Conservation (phyloP, 2,797 vertebrate genomes). For the Enteromius radiatus region DNA sequence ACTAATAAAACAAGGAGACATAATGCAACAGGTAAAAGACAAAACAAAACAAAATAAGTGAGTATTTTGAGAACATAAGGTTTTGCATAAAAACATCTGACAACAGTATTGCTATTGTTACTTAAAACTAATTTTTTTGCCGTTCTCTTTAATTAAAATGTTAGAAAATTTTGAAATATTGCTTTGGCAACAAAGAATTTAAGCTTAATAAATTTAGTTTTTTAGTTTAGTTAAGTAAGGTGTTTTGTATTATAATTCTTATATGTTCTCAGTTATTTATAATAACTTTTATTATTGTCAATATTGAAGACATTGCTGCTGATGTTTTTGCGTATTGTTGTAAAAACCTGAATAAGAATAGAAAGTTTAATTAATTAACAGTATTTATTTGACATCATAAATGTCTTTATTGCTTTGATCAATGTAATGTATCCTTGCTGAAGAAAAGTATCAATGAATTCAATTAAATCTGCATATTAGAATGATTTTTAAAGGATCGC, state of each 20-base stretch:
- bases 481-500: not conserved
- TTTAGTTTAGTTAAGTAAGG: too few species aligned
- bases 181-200: not conserved
- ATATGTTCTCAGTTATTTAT: not conserved
- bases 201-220: not conserved
- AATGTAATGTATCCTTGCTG: not conserved
- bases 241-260: not conserved
- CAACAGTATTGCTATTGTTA: not conserved
- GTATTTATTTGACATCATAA: not conserved
- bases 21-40: not conserved
- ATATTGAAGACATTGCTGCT: not conserved
- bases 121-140: not conserved
- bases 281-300: not conserved
- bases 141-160: not conserved
- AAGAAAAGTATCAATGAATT: not conserved
- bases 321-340: not conserved
- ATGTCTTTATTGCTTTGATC: not conserved
- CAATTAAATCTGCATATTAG: not conserved
- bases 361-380: not conserved
- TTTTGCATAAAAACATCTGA: not conserved
- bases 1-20: not conserved
- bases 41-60: not conserved
- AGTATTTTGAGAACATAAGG: not conserved
- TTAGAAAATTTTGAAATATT: not conserved
- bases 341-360: not conserved